Percentiles rank a stretch among this genome's conserved stretches.
These are phyloP conservation scores for Cremastinae sp. DNA, from an alignment of 2,888 invertebrate genomes.

Conservation along the genomic window DNA sequence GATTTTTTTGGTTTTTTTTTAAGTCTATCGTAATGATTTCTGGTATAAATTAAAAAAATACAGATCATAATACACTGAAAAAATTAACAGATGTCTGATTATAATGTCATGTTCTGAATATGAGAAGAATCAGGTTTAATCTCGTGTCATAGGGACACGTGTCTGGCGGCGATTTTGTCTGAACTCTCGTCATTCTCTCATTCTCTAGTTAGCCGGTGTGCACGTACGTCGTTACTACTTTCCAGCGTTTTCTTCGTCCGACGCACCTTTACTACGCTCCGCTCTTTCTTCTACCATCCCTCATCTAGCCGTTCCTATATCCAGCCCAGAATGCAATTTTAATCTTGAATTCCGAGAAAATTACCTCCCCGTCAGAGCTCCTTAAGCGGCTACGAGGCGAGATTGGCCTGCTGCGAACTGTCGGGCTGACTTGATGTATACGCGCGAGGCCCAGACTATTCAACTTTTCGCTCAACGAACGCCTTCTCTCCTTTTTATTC, in stretches of 20 bases:
- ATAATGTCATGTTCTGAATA: too few relatives aligned
- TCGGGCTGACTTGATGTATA: constrained; percentile 74
- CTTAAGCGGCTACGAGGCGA: constrained; percentile 77
- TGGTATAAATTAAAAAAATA: too few relatives aligned
- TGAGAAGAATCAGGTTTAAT: neutral
- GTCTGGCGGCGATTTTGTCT: constrained; percentile 38
- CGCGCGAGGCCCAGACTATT: constrained; percentile 66
- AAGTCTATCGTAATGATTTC: too few relatives aligned
- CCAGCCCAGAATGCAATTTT: constrained; percentile 76
- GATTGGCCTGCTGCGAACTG: constrained; percentile 77
- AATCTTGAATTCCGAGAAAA: constrained; percentile 79
- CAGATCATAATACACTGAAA: too few relatives aligned
- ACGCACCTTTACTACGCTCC: constrained; percentile 8
- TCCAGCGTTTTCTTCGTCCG: constrained; percentile 60
- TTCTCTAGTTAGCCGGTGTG: constrained; percentile 56
- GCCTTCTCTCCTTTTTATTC: constrained; percentile 64
- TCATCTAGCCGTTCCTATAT: constrained; percentile 33
- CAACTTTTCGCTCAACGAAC: constrained; percentile 71
- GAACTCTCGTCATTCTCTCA: constrained; percentile 64
- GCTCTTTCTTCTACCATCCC: constrained; percentile 37
- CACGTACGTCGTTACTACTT: constrained; percentile 25
- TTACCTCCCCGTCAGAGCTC: constrained; percentile 78
- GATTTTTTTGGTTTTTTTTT: too few relatives aligned
- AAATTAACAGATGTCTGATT: too few relatives aligned
- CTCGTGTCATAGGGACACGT: constrained; percentile 3